Conservation (phyloP, 2,888 invertebrate genomes). For the Papilio gigon region DNA sequence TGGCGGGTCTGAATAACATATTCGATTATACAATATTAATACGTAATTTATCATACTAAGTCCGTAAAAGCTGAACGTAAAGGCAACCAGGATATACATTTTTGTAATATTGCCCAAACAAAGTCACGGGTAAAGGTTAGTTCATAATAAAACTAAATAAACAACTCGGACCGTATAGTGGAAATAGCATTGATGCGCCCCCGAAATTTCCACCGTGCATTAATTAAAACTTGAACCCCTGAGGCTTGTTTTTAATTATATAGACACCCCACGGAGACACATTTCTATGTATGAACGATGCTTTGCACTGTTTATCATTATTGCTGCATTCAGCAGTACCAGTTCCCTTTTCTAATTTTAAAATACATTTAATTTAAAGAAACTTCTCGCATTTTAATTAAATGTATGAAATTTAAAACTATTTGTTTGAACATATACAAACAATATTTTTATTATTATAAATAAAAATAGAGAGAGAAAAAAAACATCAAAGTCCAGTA, state of each 20-base stretch:
- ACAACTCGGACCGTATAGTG: background rate
- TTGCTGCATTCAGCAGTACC: background rate
- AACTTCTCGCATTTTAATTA: background rate
- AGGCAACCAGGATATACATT: too few relatives aligned
- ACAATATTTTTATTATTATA: background rate
- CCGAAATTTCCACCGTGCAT: constrained; percentile 50
- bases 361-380: background rate
- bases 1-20: too few relatives aligned
- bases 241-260: constrained; percentile 61
- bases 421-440: too few relatives aligned
- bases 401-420: too few relatives aligned
- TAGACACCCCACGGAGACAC: constrained; percentile 49
- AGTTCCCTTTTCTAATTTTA: background rate
- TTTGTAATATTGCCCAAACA: too few relatives aligned
- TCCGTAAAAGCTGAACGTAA: too few relatives aligned
- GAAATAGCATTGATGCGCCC: constrained; percentile 30
- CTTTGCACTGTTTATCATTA: constrained; percentile 12
- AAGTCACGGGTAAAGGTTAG: background rate
- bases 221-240: constrained; percentile 59
- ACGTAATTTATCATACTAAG: too few relatives aligned
- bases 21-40: too few relatives aligned
- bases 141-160: background rate
- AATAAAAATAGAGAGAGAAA: background rate
- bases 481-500: constrained; percentile 46
- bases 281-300: constrained; percentile 44